Conservation (phyloP, 2,797 vertebrate species). For the Tangara arthus region DNA sequence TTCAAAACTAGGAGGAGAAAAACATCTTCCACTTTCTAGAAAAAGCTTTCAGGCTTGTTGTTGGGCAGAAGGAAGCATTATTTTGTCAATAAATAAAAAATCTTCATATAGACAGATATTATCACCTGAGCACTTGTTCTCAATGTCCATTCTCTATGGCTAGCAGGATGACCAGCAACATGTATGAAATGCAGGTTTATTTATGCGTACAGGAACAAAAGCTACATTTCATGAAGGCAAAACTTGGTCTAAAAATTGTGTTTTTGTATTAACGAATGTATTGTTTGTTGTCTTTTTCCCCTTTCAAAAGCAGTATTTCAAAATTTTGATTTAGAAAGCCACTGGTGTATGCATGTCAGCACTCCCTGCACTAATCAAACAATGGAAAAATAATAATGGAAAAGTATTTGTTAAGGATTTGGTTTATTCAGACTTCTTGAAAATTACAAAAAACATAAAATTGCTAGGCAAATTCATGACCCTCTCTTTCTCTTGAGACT, state of each 20-base stretch:
- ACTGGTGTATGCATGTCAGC: neutral
- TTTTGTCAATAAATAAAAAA: neutral
- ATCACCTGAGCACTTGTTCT: neutral
- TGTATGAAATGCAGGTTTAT: neutral
- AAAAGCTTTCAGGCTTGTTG: neutral
- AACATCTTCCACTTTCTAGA: neutral
- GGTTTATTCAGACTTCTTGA: neutral
- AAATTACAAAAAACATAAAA: neutral
- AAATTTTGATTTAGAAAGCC: neutral
- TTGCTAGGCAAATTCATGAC: neutral
- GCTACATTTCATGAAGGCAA: neutral
- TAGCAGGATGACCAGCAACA: neutral
- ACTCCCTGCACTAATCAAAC: neutral
- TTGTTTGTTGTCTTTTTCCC: neutral
- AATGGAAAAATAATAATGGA: neutral
- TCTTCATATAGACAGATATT: neutral
- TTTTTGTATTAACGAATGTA: neutral
- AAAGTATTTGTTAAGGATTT: neutral
- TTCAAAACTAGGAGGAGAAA: neutral
- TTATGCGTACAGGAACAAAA: neutral
- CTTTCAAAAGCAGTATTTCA: neutral
- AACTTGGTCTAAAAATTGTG: neutral
- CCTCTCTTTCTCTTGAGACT: neutral
- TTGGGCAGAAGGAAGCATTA: neutral
- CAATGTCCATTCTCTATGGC: rapidly evolving